Evolutionary conservation across 2,888 invertebrate genomes (phyloP).

Genomic region (Ferrisia virgata): DNA sequence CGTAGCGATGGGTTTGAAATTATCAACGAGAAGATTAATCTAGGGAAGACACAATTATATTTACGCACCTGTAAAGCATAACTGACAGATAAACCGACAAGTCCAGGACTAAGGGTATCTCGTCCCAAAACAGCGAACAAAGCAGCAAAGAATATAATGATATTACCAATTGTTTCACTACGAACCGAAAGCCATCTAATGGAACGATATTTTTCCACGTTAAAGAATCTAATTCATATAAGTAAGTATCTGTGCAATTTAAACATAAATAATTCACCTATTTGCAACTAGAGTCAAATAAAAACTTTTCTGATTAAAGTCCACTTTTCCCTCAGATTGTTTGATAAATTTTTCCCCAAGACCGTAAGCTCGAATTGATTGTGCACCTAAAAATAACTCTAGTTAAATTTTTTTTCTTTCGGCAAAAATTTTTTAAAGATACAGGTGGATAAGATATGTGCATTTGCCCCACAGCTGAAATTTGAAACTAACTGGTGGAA

Average conservation of each 20-base stretch:
- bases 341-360: slow-evolving; percentile 77
- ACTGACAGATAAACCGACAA: slow-evolving; percentile 84
- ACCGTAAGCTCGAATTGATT: slow-evolving; percentile 81
- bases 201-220: too few relatives aligned
- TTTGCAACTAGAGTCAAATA: slow-evolving; percentile 91
- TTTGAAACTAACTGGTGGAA: too few relatives aligned
- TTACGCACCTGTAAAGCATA: slow-evolving; percentile 75
- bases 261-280: slow-evolving; percentile 58
- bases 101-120: slow-evolving; percentile 68
- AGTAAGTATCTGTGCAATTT: too few relatives aligned
- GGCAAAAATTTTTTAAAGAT: too few relatives aligned
- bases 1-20: too few relatives aligned
- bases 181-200: slow-evolving; percentile 88
- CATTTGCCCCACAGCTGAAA: too few relatives aligned
- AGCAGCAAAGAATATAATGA: slow-evolving; percentile 91
- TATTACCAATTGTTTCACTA: slow-evolving; percentile 93
- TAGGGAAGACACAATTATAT: neutral
- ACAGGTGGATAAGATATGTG: too few relatives aligned
- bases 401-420: neutral
- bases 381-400: slow-evolving; percentile 56
- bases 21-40: too few relatives aligned
- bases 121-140: slow-evolving; percentile 84
- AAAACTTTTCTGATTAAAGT: slow-evolving; percentile 88
- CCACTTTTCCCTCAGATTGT: slow-evolving; percentile 86
- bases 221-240: too few relatives aligned